These are phyloP conservation scores for Triplophysa dalaica DNA, from an alignment of 2,113 vertebrate species.

Conservation along the genomic window DNA sequence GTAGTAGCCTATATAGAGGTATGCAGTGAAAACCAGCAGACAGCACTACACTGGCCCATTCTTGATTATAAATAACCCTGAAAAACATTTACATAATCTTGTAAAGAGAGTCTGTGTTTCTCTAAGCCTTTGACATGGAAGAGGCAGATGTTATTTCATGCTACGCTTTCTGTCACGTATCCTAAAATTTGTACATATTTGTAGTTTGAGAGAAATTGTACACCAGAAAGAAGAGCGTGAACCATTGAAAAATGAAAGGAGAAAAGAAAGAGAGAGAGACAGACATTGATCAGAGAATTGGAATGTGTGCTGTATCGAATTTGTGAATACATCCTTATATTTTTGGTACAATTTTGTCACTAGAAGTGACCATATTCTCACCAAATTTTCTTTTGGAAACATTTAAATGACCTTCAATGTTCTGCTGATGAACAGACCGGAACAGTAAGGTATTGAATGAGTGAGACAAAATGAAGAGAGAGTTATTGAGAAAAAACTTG, in stretches of 20 bases:
- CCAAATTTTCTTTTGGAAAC: too few species aligned
- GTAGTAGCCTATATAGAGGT: too few species aligned
- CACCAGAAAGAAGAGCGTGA: neutral
- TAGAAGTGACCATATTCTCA: too few species aligned
- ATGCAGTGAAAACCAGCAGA: neutral
- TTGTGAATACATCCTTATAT: neutral
- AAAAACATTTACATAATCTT: neutral
- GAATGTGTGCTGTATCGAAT: neutral
- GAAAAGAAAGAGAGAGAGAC: neutral
- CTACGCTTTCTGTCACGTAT: neutral
- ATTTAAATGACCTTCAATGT: too few species aligned
- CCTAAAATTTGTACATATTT: neutral
- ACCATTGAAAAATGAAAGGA: slow-evolving; percentile 2
- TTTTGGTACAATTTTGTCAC: too few species aligned
- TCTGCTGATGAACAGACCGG: neutral
- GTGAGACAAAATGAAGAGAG: neutral
- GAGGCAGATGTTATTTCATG: slow-evolving; percentile 28
- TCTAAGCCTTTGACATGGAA: neutral
- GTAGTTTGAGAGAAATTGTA: slow-evolving; percentile 8
- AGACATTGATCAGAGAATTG: neutral
- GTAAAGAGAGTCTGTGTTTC: neutral
- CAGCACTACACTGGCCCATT: neutral
- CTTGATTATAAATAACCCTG: neutral
- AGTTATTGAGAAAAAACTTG: neutral
- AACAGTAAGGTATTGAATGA: neutral